Conservation (phyloP, 2,888 invertebrate species). For the Danaus chrysippus region DNA sequence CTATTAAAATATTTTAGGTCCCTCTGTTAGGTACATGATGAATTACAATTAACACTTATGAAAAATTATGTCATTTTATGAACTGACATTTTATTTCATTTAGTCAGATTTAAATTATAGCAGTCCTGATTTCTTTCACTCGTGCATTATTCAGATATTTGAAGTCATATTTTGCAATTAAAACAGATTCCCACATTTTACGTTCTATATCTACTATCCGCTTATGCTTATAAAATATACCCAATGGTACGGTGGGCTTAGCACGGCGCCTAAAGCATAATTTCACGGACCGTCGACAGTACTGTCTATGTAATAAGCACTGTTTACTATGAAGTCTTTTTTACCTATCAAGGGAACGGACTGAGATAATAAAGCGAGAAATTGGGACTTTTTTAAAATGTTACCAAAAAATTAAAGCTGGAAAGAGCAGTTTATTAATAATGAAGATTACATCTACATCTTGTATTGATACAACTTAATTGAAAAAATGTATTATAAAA, state of each 20-base stretch:
- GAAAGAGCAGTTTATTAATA: background rate
- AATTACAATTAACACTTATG: too few species aligned
- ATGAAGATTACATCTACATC: background rate
- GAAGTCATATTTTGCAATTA: too few species aligned
- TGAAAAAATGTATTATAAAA: background rate
- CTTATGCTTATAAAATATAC: slow-evolving; percentile 31
- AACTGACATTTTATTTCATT: too few species aligned
- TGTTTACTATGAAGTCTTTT: slow-evolving; percentile 58
- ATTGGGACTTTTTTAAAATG: slow-evolving; percentile 20
- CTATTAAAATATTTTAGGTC: too few species aligned
- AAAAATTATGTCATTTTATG: too few species aligned
- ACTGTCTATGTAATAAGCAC: slow-evolving; percentile 60
- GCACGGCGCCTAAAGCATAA: slow-evolving; percentile 63
- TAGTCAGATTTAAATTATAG: too few species aligned
- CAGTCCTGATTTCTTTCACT: too few species aligned
- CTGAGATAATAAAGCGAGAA: slow-evolving; percentile 23
- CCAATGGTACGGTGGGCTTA: slow-evolving; percentile 52
- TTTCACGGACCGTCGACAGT: slow-evolving; percentile 63
- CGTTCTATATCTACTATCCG: slow-evolving; percentile 17
- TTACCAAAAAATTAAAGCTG: slow-evolving; percentile 5
- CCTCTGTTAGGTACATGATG: too few species aligned
- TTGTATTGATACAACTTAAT: background rate
- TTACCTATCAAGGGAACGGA: slow-evolving; percentile 24
- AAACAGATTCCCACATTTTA: too few species aligned
- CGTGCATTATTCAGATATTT: too few species aligned